Evolutionary conservation across 2,888 invertebrate genomes (phyloP).

Genomic region (Ornithoptera alexandrae): DNA sequence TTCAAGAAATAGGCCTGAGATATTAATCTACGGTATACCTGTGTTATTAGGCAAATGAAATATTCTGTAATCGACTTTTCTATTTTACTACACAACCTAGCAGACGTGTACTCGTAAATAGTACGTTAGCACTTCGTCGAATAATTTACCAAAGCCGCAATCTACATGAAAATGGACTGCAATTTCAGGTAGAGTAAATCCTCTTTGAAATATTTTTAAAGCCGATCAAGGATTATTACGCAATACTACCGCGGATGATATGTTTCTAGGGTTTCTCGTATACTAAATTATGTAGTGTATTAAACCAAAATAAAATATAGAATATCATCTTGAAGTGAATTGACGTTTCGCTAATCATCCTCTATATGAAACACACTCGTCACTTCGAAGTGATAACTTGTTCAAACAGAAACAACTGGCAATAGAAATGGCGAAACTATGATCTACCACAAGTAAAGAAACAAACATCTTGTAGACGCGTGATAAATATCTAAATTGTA

Average conservation of each 20-base stretch:
- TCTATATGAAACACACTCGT: too few relatives aligned
- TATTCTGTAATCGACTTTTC: neutral
- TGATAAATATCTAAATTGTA: neutral
- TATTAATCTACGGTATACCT: neutral
- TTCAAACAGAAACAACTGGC: neutral
- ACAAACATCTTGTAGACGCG: neutral
- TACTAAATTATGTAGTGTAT: neutral
- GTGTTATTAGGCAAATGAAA: neutral
- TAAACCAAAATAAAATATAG: neutral
- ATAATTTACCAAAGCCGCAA: neutral
- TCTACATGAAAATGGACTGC: neutral
- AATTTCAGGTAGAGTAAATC: neutral
- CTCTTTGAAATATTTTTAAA: neutral
- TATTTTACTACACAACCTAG: neutral
- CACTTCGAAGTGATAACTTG: too few relatives aligned
- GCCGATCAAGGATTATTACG: neutral
- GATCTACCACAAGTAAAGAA: neutral
- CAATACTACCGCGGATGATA: neutral
- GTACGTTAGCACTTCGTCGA: neutral
- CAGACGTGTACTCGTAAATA: neutral
- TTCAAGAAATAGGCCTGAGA: neutral
- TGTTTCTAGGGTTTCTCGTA: neutral
- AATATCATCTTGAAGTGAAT: neutral
- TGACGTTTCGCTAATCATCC: neutral
- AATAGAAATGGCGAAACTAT: neutral